Evolutionary conservation across 2,113 vertebrate genomes (phyloP), one percentile per base, ranked within the genome.

Genomic region (Centropus bengalensis): DNA sequence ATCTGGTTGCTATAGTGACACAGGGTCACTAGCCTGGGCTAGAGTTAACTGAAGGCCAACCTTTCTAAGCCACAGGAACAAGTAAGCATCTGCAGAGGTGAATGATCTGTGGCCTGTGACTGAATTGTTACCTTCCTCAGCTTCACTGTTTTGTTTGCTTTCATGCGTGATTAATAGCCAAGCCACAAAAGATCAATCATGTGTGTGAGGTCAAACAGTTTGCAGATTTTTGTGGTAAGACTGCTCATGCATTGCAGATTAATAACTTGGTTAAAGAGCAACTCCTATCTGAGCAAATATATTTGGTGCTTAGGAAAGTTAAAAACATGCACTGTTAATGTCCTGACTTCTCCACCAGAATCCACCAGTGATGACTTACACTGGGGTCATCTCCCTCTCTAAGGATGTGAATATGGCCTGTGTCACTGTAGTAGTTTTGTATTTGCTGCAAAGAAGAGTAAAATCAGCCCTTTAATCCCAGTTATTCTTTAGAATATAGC

Each of bases 161-260:
- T 66, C 42, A 59, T n/a, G 42, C 42, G 22, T 10, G 63, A 77
- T 68, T 91, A 90, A 77, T 28, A 88, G 71, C 51, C 85, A 76
- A 93, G 66, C 10, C 70, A 68, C 82, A 74, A 79, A 93, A 93
- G 54, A 93, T 85, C 87, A 85, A 16, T 63, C 60, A 67, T 11
- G 15, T 55, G 26, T 49, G 74, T 26, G 51, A 93, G 64, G 71
- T 88, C 86, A 94, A 96, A 89, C 17, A 66, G 38, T 74, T 73
- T 27, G 73, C 71, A 87, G 67, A 52, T 82, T 92, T 94, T 77
- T 90, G 54, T 16, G 86, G 56, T 33, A 71, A 63, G 47, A 45
- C 38, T 95, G 64, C 32, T 93, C 67, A 82, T 55, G 87, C 89
- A 80, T 33, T 91, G 62, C 44, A 80, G 91, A 93, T 91, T 84